A percentile compares a stretch with the other conserved stretches of the same genome.
Evolutionary conservation across 2,113 vertebrate species (phyloP).

Genomic region (Gambusia affinis): DNA sequence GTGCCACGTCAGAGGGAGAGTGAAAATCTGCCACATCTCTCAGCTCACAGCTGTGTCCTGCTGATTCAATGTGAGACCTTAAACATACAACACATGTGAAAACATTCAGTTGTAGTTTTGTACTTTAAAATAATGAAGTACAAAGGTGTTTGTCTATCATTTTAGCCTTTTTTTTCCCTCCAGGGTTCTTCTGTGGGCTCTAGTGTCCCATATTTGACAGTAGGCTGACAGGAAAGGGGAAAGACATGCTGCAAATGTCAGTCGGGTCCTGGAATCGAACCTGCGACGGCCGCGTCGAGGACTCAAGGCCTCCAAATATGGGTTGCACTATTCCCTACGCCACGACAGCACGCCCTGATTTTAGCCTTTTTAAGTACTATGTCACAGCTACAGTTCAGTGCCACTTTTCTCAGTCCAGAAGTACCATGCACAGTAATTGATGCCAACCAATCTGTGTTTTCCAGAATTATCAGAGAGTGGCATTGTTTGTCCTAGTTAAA

Average conservation of each 20-base stretch:
- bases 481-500: background rate
- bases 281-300: no score
- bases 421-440: no score
- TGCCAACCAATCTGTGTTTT: background rate
- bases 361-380: background rate
- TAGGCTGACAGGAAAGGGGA: no score
- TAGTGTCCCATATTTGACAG: no score
- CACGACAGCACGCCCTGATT: no score
- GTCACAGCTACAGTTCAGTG: background rate
- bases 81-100: slow-evolving; percentile 3
- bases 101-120: background rate
- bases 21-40: slow-evolving; percentile 82
- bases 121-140: background rate
- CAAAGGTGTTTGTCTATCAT: background rate
- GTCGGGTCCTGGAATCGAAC: no score
- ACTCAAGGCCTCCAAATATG: no score
- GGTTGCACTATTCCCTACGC: no score
- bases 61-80: slow-evolving; percentile 87
- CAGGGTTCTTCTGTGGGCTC: no score
- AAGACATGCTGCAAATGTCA: no score
- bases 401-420: no score
- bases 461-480: background rate
- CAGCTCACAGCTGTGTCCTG: slow-evolving; percentile 88
- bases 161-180: background rate
- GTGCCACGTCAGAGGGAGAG: slow-evolving; percentile 77